These are phyloP conservation scores for Muscicapa adusta DNA, from an alignment of 2,113 vertebrate genomes.

Conservation along the genomic window DNA sequence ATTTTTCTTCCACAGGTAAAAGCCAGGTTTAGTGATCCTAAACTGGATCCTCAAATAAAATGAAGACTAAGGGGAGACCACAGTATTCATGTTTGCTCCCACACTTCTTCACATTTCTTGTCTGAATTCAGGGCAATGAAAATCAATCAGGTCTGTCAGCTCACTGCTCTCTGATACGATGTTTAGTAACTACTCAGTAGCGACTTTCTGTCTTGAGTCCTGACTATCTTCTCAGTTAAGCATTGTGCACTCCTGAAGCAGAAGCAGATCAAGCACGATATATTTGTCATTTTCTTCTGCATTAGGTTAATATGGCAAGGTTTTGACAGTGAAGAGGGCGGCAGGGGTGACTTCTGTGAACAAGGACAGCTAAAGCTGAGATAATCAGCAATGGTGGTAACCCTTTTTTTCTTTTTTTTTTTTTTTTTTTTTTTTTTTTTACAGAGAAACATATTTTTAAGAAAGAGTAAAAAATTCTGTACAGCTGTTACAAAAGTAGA, in stretches of 20 bases:
- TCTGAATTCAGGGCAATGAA: neutral
- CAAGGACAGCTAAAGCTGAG: neutral
- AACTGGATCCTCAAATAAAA: neutral
- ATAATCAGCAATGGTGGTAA: neutral
- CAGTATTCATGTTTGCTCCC: neutral
- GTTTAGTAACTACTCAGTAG: neutral
- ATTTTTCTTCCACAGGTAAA: neutral
- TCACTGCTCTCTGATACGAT: neutral
- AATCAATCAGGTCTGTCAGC: neutral
- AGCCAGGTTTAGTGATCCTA: neutral
- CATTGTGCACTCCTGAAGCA: neutral
- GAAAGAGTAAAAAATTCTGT: neutral
- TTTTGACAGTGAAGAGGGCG: neutral
- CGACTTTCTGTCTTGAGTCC: neutral
- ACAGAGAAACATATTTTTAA: neutral
- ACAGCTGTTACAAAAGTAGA: neutral
- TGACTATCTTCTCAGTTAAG: neutral
- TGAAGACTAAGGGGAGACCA: neutral
- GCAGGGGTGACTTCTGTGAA: neutral
- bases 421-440: too few relatives aligned
- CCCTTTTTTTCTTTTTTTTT: too few relatives aligned
- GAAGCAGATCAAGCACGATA: neutral
- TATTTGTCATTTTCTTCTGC: neutral
- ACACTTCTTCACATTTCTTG: neutral
- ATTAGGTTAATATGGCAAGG: neutral